A percentile compares a stretch with the other conserved stretches of the same genome.
Conservation (phyloP, 2,113 vertebrate species). For the Potamarius usumacintae region DNA sequence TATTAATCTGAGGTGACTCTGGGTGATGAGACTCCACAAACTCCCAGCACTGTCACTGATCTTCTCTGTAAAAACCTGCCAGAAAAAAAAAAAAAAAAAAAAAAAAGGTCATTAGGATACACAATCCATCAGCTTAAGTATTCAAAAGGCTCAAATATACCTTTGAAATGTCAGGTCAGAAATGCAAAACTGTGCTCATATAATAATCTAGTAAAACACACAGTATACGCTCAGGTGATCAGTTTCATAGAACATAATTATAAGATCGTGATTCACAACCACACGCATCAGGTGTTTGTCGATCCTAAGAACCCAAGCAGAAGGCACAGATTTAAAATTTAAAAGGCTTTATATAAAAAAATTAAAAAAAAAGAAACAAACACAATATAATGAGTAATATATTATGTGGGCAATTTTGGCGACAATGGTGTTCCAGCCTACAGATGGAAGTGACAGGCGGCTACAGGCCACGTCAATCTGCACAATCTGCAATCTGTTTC, state of each 20-base stretch:
- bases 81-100: too few species aligned
- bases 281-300: not conserved
- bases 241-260: not conserved
- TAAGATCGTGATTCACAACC: not conserved
- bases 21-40: slow-evolving; percentile 55
- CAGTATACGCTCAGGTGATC: not conserved
- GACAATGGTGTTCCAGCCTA: slow-evolving; percentile 30
- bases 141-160: not conserved
- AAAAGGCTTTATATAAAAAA: not conserved
- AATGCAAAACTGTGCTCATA: not conserved
- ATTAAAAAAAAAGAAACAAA: not conserved
- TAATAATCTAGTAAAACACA: not conserved
- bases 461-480: slow-evolving; percentile 45
- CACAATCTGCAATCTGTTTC: slow-evolving; percentile 44
- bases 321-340: slow-evolving; percentile 17
- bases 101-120: not conserved
- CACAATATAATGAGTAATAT: slow-evolving; percentile 47
- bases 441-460: slow-evolving; percentile 46
- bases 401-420: slow-evolving; percentile 36
- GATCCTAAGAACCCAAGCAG: not conserved
- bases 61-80: slow-evolving; percentile 41
- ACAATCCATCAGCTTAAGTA: too few species aligned
- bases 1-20: slow-evolving; percentile 59
- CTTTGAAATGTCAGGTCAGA: not conserved
- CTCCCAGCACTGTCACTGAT: slow-evolving; percentile 4